Percentiles rank a stretch among this genome's conserved stretches.
These are phyloP conservation scores for Thymelicus sylvestris DNA, from an alignment of 2,888 invertebrate species.

Conservation along the genomic window DNA sequence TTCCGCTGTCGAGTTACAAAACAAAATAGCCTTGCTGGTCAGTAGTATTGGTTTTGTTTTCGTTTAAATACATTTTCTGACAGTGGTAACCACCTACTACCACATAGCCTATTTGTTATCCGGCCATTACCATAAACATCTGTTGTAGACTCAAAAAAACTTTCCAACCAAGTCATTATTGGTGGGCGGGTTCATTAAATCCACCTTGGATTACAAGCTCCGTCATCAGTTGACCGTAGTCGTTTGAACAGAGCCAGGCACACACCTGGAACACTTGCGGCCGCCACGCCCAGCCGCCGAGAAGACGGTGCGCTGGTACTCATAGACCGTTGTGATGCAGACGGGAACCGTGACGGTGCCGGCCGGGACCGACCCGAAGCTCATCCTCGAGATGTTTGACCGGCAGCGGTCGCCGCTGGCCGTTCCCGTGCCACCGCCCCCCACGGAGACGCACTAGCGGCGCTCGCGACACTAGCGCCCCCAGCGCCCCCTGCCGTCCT, in stretches of 20 bases:
- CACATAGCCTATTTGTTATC: too few relatives aligned
- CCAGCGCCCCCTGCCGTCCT: too few relatives aligned
- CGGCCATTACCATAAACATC: too few relatives aligned
- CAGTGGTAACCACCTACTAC: too few relatives aligned
- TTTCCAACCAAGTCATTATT: neutral
- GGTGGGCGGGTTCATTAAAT: neutral
- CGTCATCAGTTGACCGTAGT: too few relatives aligned
- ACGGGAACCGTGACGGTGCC: constrained; percentile 83
- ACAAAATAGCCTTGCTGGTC: too few relatives aligned
- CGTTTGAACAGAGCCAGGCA: constrained; percentile 22
- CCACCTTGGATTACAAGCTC: neutral
- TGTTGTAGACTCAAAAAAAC: too few relatives aligned
- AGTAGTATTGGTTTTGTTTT: too few relatives aligned
- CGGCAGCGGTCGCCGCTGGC: constrained; percentile 74
- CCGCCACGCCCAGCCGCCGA: constrained; percentile 68
- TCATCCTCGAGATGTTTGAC: constrained; percentile 84
- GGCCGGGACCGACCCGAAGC: constrained; percentile 83
- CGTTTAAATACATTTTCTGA: too few relatives aligned
- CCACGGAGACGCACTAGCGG: constrained; percentile 58
- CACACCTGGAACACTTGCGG: constrained; percentile 57
- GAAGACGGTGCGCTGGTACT: constrained; percentile 81
- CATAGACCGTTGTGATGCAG: constrained; percentile 63
- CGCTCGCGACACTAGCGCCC: neutral
- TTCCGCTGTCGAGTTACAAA: too few relatives aligned
- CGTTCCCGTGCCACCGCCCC: constrained; percentile 69